phyloP scores from a whole-genome alignment of 2,888 invertebrate genomes.

The Chouioia cunea region DNA sequence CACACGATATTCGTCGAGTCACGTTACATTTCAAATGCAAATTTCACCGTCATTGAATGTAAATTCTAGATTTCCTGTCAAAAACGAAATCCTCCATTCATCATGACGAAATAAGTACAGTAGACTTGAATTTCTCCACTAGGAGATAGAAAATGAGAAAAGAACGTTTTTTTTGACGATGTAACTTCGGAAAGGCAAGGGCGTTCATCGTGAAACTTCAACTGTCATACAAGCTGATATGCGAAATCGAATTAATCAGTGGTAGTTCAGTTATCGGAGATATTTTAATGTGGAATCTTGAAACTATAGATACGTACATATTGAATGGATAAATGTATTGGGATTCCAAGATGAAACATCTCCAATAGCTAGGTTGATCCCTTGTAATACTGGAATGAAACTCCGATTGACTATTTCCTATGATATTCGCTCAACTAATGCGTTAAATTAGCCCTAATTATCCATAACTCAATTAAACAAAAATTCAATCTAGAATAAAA shows the following conservation, averaged over 20 bases:
- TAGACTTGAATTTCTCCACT: too few species aligned
- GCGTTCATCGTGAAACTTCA: background rate
- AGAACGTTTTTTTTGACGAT: too few species aligned
- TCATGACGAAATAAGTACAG: too few species aligned
- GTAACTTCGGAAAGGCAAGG: too few species aligned
- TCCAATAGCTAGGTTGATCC: slow-evolving; percentile 31
- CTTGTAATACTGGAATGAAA: slow-evolving; percentile 6
- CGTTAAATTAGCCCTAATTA: too few species aligned
- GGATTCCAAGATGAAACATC: slow-evolving; percentile 40
- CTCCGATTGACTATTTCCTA: slow-evolving; percentile 11
- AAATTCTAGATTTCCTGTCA: too few species aligned
- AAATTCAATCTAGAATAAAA: too few species aligned
- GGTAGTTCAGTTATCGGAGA: slow-evolving; percentile 38
- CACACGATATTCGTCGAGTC: slow-evolving; percentile 3
- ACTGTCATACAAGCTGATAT: background rate
- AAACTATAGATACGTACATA: slow-evolving; percentile 6
- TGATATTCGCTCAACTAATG: background rate
- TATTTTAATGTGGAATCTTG: slow-evolving; percentile 39
- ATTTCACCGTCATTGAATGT: background rate
- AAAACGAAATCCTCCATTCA: too few species aligned
- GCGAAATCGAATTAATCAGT: slow-evolving; percentile 36
- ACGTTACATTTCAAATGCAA: slow-evolving; percentile 25
- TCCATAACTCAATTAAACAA: too few species aligned
- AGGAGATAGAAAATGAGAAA: too few species aligned
- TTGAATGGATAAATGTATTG: slow-evolving; percentile 18